These are phyloP conservation scores for Drosophila mayri DNA, from an alignment of 1,140 invertebrate genomes.

Conservation along the genomic window DNA sequence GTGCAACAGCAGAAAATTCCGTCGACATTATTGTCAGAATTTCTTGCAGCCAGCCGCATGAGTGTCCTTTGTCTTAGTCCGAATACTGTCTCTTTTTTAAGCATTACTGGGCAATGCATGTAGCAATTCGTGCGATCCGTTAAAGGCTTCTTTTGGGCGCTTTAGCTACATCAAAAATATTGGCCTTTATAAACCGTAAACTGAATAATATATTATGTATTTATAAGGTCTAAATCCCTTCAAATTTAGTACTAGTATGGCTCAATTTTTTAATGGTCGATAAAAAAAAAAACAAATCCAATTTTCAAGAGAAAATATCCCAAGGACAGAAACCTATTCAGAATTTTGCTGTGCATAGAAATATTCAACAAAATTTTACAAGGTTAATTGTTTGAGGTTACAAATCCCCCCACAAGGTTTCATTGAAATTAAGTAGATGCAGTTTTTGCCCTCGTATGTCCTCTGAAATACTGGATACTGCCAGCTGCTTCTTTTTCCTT, in stretches of 20 bases:
- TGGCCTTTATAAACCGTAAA: no score
- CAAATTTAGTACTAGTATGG: background rate
- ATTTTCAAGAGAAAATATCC: background rate
- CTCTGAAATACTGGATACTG: conserved; percentile 8
- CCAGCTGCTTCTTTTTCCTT: conserved; percentile 15
- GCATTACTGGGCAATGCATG: conserved; percentile 39
- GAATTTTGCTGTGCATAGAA: conserved; percentile 7
- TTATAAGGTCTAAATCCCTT: background rate
- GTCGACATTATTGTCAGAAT: conserved; percentile 62
- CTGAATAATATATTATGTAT: background rate
- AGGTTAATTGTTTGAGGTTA: background rate
- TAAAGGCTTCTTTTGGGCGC: conserved; percentile 20
- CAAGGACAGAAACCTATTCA: conserved; percentile 1
- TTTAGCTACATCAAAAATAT: no score
- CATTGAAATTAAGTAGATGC: conserved; percentile 59
- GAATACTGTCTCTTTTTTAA: conserved; percentile 9
- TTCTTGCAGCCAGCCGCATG: conserved; percentile 50
- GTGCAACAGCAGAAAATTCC: conserved; percentile 75
- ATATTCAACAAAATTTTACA: conserved; percentile 1
- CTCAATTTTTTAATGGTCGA: background rate
- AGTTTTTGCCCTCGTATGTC: conserved; percentile 1
- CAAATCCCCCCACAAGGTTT: conserved; percentile 11
- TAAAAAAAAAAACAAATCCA: background rate
- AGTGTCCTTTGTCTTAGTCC: conserved; percentile 33
- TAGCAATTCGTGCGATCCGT: conserved; percentile 63